Percentiles rank a stretch among this genome's conserved stretches.
phyloP scores from a whole-genome alignment of 2,113 vertebrate species.

The Lampris incognitus region DNA sequence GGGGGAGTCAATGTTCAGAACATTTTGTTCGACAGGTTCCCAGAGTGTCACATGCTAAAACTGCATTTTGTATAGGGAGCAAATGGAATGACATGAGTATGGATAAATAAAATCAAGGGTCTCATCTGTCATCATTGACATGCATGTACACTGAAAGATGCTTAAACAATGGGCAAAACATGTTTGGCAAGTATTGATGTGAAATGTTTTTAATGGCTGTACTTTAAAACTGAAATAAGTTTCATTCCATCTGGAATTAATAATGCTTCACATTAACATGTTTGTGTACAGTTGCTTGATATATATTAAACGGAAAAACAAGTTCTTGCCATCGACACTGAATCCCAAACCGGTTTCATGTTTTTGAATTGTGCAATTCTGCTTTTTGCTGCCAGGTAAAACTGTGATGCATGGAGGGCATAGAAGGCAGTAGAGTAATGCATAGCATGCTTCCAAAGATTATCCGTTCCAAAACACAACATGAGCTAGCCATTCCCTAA shows the following conservation, averaged over 20 bases:
- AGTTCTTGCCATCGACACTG: conserved; percentile 10
- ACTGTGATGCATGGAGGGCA: conserved; percentile 40
- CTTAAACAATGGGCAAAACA: background rate
- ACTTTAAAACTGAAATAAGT: background rate
- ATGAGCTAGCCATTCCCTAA: background rate
- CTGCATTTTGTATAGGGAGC: background rate
- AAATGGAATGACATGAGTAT: background rate
- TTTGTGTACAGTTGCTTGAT: background rate
- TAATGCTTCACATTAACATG: background rate
- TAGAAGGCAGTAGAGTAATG: conserved; percentile 18
- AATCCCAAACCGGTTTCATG: conserved; percentile 21
- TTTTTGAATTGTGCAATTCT: conserved; percentile 47
- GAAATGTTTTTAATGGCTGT: background rate
- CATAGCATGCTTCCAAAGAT: conserved; percentile 33
- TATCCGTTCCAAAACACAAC: conserved; percentile 9
- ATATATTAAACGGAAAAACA: conserved; percentile 27
- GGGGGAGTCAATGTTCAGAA: conserved; percentile 31
- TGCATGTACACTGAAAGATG: background rate
- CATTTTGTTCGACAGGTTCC: conserved; percentile 58
- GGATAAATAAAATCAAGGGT: background rate
- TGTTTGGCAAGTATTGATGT: background rate
- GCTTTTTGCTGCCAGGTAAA: conserved; percentile 57
- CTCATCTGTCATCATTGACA: background rate
- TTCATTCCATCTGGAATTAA: background rate
- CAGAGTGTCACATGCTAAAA: conserved; percentile 9